Percentiles rank a stretch among this genome's conserved stretches.
Evolutionary conservation across 2,888 invertebrate genomes (phyloP).

Genomic region (Acleris literana): DNA sequence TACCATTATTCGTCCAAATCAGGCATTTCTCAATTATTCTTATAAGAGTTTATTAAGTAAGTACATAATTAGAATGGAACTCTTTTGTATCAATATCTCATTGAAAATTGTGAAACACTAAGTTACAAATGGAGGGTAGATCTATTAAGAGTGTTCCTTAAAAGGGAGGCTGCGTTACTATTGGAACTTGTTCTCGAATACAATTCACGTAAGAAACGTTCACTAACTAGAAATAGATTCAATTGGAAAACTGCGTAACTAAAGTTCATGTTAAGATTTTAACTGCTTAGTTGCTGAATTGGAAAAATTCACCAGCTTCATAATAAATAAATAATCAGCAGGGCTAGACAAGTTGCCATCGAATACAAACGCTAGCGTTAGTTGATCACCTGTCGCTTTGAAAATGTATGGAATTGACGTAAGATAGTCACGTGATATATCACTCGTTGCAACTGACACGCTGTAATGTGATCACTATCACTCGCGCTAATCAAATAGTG

Average conservation of each 20-base stretch:
- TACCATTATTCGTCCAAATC: too few species aligned
- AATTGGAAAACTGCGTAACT: neutral
- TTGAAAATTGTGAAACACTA: slow-evolving; percentile 40
- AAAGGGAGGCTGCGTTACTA: slow-evolving; percentile 47
- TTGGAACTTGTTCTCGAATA: slow-evolving; percentile 35
- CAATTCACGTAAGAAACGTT: slow-evolving; percentile 28
- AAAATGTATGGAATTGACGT: too few species aligned
- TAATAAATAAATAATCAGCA: too few species aligned
- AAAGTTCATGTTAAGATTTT: neutral
- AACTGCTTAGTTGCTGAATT: too few species aligned
- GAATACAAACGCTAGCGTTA: too few species aligned
- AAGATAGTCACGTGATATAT: too few species aligned
- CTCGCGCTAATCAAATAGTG: too few species aligned
- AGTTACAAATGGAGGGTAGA: slow-evolving; percentile 58
- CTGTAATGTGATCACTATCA: too few species aligned
- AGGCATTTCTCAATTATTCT: neutral
- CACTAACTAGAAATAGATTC: slow-evolving; percentile 3
- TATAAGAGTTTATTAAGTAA: neutral
- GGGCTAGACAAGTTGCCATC: too few species aligned
- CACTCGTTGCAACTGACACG: too few species aligned
- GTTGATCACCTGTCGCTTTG: too few species aligned
- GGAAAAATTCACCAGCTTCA: too few species aligned
- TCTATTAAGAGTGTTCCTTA: slow-evolving; percentile 62
- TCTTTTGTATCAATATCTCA: neutral
- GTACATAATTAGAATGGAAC: neutral